Evolutionary conservation across 1,140 invertebrate species (phyloP).

Genomic region (Drosophila paulistorum): DNA sequence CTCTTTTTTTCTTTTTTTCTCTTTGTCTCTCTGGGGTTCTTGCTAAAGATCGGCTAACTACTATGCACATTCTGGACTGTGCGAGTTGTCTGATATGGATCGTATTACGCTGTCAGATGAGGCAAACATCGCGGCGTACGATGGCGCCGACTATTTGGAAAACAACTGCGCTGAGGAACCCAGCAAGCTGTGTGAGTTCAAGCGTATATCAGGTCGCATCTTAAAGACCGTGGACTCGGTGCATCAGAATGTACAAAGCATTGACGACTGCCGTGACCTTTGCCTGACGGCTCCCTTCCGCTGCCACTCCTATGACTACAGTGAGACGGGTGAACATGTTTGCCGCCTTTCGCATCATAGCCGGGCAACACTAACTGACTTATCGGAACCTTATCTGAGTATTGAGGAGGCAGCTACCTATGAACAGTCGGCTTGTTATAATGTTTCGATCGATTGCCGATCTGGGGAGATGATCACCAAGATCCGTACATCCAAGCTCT

Average conservation of each 20-base stretch:
- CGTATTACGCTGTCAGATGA: constrained; percentile 92
- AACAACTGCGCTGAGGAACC: constrained; percentile 95
- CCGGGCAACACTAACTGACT: constrained; percentile 92
- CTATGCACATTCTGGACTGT: constrained; percentile 92
- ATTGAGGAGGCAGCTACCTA: constrained; percentile 95
- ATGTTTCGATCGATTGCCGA: constrained; percentile 95
- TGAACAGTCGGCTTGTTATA: constrained; percentile 96
- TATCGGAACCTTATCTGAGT: constrained; percentile 94
- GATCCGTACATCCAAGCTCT: constrained; percentile 95
- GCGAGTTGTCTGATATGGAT: constrained; percentile 95
- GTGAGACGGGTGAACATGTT: constrained; percentile 95
- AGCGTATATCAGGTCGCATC: constrained; percentile 93
- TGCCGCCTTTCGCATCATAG: constrained; percentile 96
- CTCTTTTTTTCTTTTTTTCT: not conserved
- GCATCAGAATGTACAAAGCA: constrained; percentile 93
- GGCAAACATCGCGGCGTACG: constrained; percentile 88
- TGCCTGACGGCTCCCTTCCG: constrained; percentile 93
- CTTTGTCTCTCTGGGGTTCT: constrained; percentile 4
- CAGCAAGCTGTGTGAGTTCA: constrained; percentile 95
- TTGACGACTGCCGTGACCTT: constrained; percentile 93
- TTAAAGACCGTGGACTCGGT: constrained; percentile 97
- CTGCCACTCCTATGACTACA: constrained; percentile 96
- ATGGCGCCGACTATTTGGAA: constrained; percentile 92
- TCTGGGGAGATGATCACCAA: constrained; percentile 96
- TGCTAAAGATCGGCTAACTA: constrained; percentile 94